Percentiles rank a stretch among this genome's conserved stretches.
Evolutionary conservation across 92 coral and sea anemone species (phyloP).

Genomic region (Palythoa caribaeorum): DNA sequence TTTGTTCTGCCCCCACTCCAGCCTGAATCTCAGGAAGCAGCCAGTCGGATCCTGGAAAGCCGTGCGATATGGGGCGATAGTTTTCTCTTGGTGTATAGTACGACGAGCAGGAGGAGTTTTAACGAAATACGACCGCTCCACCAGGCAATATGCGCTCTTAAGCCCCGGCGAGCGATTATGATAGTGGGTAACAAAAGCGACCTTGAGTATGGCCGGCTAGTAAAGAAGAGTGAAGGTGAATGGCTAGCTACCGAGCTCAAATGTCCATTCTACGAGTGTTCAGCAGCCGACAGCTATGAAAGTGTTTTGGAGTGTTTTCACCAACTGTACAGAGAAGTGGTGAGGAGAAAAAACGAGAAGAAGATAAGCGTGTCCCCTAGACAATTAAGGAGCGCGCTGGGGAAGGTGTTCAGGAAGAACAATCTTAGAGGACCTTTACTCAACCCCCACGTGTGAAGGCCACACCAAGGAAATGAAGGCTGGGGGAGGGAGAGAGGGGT

Average conservation of each 20-base stretch:
- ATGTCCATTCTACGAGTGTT: conserved; percentile 77
- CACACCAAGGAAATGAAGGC: neutral
- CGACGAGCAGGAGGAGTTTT: conserved; percentile 77
- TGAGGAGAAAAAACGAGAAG: conserved; percentile 72
- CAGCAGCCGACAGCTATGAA: conserved; percentile 77
- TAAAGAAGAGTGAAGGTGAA: conserved; percentile 67
- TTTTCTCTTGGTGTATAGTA: conserved; percentile 79
- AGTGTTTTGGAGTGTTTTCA: conserved; percentile 71
- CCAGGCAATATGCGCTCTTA: conserved; percentile 57
- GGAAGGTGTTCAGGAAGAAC: conserved; percentile 81
- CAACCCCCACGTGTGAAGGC: conserved; percentile 38
- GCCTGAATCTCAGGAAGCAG: conserved; percentile 44
- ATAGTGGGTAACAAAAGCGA: conserved; percentile 84
- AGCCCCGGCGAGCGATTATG: conserved; percentile 70
- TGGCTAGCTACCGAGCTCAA: conserved; percentile 67
- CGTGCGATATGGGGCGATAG: conserved; percentile 84
- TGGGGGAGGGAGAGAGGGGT: neutral
- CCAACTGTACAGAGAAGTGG: conserved; percentile 77
- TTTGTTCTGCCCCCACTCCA: neutral
- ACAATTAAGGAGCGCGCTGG: conserved; percentile 79
- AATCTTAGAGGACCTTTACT: conserved; percentile 60
- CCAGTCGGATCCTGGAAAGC: conserved; percentile 61
- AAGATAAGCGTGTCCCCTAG: conserved; percentile 78
- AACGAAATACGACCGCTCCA: conserved; percentile 55
- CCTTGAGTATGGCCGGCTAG: conserved; percentile 76